Conservation (phyloP, 2,888 invertebrate genomes). For the Saturnia pavonia region DNA sequence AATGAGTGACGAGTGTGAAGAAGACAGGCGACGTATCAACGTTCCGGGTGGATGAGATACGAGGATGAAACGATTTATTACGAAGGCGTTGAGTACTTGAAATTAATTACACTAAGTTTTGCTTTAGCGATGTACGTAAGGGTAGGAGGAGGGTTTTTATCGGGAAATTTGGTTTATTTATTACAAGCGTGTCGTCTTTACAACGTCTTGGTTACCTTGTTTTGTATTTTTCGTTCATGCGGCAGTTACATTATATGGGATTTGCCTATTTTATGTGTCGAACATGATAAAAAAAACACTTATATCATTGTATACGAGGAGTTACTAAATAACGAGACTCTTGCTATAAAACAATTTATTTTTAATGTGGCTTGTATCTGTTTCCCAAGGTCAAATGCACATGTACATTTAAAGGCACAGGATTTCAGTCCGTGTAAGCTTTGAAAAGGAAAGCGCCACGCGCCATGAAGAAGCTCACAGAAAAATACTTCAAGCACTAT, state of each 20-base stretch:
- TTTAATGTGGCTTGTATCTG: too few species aligned
- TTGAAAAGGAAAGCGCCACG: too few species aligned
- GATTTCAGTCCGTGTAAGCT: too few species aligned
- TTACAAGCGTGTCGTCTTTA: background rate
- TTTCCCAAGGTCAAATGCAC: too few species aligned
- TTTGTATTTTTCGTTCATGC: background rate
- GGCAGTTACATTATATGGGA: background rate
- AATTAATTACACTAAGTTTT: constrained; percentile 77
- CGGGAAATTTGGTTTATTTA: constrained; percentile 15
- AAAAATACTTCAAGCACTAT: too few species aligned
- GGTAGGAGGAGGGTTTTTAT: constrained; percentile 48
- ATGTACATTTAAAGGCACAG: too few species aligned
- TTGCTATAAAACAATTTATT: too few species aligned
- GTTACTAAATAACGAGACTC: too few species aligned
- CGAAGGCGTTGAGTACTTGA: constrained; percentile 80
- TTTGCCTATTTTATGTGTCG: background rate
- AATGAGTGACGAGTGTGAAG: constrained; percentile 55
- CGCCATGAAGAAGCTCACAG: too few species aligned
- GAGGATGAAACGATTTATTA: constrained; percentile 81
- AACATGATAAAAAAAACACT: background rate
- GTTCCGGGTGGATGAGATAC: constrained; percentile 73
- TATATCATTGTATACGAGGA: too few species aligned
- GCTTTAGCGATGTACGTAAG: constrained; percentile 63
- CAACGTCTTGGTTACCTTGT: background rate
- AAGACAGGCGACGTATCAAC: constrained; percentile 55